Conservation (phyloP, 2,113 vertebrate genomes). For the Syrmaticus mikado region DNA sequence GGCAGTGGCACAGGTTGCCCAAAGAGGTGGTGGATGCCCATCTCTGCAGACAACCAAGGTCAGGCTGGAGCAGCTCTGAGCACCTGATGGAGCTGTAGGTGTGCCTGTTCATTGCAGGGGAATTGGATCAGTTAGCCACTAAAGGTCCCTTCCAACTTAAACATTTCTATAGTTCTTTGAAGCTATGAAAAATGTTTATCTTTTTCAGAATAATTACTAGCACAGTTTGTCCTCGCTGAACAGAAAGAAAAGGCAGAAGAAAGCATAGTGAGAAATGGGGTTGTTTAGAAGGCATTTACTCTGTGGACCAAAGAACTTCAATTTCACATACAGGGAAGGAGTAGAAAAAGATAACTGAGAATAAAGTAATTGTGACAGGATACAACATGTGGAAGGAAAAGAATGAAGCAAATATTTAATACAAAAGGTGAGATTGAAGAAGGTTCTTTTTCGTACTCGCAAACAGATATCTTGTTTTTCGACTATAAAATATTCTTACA, state of each 20-base stretch:
- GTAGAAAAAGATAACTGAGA: not conserved
- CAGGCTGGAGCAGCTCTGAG: no score
- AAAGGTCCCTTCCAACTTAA: no score
- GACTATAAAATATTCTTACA: not conserved
- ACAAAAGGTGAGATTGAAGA: not conserved
- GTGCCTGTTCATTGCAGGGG: no score
- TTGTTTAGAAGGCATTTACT: not conserved
- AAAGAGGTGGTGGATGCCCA: no score
- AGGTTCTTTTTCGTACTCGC: not conserved
- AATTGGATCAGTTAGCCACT: no score
- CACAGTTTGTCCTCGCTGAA: not conserved
- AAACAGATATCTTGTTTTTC: not conserved
- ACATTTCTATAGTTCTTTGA: no score
- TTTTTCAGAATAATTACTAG: not conserved
- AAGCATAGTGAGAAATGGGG: not conserved
- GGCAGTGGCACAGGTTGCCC: no score
- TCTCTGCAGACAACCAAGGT: no score
- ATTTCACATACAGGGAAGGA: not conserved
- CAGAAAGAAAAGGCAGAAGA: not conserved
- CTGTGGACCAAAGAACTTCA: not conserved
- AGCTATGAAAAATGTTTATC: not conserved
- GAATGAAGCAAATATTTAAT: not conserved
- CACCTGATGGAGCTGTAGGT: no score
- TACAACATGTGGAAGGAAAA: not conserved
- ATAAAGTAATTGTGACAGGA: not conserved